A percentile compares a stretch with the other conserved stretches of the same genome.
Evolutionary conservation across 2,888 invertebrate species (phyloP).

Genomic region (Clivina fossor): DNA sequence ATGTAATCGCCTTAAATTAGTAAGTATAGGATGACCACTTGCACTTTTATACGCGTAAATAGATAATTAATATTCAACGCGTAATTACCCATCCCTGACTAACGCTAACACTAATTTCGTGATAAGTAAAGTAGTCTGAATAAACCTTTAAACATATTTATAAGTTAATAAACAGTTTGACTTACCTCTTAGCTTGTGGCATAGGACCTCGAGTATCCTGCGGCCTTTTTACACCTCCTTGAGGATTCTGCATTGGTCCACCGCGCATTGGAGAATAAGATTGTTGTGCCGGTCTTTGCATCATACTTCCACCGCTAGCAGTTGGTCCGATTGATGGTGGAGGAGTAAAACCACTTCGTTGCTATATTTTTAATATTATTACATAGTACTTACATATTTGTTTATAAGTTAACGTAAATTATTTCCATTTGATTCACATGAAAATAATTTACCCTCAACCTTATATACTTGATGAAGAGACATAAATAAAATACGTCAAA

Average conservation of each 20-base stretch:
- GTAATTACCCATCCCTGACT: too few species aligned
- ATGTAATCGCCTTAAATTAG: too few species aligned
- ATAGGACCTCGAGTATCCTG: constrained; percentile 63
- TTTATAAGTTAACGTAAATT: constrained; percentile 10
- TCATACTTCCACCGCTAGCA: constrained; percentile 58
- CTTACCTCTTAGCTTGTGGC: constrained; percentile 64
- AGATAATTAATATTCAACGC: too few species aligned
- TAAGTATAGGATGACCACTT: too few species aligned
- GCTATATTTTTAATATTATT: constrained; percentile 51
- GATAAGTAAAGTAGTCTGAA: too few species aligned
- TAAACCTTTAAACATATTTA: neutral
- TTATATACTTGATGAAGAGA: neutral
- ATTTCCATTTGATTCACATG: neutral
- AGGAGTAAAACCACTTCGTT: constrained; percentile 70
- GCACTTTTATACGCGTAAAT: too few species aligned
- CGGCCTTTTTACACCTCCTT: constrained; percentile 62
- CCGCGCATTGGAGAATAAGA: constrained; percentile 64
- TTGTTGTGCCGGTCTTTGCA: constrained; percentile 59
- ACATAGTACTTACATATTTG: constrained; percentile 25
- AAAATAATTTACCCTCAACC: neutral
- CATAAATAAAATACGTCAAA: neutral
- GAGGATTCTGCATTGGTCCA: constrained; percentile 60
- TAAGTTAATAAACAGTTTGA: constrained; percentile 31
- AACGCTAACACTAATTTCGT: too few species aligned
- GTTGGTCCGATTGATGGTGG: constrained; percentile 61